These are phyloP conservation scores for Lipophrys pholis DNA, from an alignment of 2,113 vertebrate species.

Conservation along the genomic window DNA sequence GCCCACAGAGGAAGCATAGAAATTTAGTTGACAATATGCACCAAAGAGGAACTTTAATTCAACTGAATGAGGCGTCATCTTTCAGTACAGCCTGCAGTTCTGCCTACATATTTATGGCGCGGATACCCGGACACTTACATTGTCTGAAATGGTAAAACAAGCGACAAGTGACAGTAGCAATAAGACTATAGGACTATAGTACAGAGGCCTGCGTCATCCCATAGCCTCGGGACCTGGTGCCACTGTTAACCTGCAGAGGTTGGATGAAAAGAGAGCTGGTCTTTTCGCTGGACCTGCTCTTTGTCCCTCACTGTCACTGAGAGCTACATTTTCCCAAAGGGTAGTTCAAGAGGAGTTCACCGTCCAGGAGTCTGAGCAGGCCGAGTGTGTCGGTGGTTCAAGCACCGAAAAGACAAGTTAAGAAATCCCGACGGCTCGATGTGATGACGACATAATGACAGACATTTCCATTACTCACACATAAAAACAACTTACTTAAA, in stretches of 20 bases:
- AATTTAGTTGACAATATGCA: too few species aligned
- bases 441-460: too few species aligned
- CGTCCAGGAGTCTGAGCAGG: not conserved
- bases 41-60: not conserved
- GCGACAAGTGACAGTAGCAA: too few species aligned
- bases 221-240: not conserved
- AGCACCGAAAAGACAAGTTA: not conserved
- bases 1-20: too few species aligned
- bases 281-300: not conserved
- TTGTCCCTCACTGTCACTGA: not conserved
- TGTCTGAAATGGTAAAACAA: too few species aligned
- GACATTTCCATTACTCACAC: too few species aligned
- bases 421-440: too few species aligned
- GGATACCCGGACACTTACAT: too few species aligned
- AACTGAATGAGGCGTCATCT: not conserved
- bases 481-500: too few species aligned
- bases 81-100: too few species aligned
- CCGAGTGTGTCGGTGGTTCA: not conserved
- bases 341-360: not conserved
- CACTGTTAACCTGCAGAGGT: not conserved
- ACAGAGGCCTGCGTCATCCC: not conserved
- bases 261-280: not conserved
- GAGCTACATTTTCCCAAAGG: not conserved
- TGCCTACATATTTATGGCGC: too few species aligned
- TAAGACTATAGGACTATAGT: not conserved